Percentiles rank a stretch among this genome's conserved stretches.
These are phyloP conservation scores for Ptychochromis oligacanthus DNA, from an alignment of 2,113 vertebrate species.

Conservation along the genomic window DNA sequence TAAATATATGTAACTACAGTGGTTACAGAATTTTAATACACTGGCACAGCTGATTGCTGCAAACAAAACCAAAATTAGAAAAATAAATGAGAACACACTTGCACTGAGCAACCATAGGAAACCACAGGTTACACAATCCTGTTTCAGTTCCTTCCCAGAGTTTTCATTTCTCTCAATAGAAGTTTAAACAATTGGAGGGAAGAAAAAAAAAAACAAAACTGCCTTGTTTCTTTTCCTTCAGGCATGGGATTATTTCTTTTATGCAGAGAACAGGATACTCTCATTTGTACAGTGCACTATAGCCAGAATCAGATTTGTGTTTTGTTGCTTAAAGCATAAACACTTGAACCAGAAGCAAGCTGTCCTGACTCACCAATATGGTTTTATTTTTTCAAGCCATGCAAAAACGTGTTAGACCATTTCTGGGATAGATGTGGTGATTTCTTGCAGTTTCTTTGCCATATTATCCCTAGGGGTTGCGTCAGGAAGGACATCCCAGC, in stretches of 20 bases:
- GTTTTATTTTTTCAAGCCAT: background rate
- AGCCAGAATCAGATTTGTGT: background rate
- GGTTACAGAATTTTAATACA: too few relatives aligned
- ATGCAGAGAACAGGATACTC: too few relatives aligned
- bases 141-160: background rate
- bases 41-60: background rate
- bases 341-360: background rate
- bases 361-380: background rate
- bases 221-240: too few relatives aligned
- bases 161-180: too few relatives aligned
- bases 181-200: too few relatives aligned
- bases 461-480: too few relatives aligned
- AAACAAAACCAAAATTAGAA: too few relatives aligned
- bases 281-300: background rate
- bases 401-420: background rate
- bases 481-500: too few relatives aligned
- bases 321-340: background rate
- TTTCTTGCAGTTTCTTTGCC: too few relatives aligned
- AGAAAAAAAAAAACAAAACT: too few relatives aligned
- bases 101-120: background rate
- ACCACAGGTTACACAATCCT: background rate
- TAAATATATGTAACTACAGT: too few relatives aligned
- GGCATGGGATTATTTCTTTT: too few relatives aligned
- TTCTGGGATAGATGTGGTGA: background rate
- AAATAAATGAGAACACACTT: background rate